Evolutionary conservation across 35 echinoderm and acorn worm species (phyloP).

Genomic region (Ophioderma brevispina): DNA sequence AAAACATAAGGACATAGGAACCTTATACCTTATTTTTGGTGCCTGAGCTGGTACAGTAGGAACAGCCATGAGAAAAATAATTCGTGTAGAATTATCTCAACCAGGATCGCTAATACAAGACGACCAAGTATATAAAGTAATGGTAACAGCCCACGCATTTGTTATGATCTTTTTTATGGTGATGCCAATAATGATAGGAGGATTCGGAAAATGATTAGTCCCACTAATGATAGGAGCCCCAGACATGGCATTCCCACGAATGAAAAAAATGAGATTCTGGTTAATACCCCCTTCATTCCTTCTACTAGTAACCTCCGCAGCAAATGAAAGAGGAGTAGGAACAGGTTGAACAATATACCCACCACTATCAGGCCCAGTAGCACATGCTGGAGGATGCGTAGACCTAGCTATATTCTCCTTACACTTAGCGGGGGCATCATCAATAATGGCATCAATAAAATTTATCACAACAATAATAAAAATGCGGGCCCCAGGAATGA

Average conservation of each 20-base stretch:
- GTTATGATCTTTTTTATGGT: slow-evolving; percentile 91
- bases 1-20: slow-evolving; percentile 88
- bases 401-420: slow-evolving; percentile 78
- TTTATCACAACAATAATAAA: slow-evolving; percentile 82
- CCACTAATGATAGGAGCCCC: slow-evolving; percentile 80
- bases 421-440: slow-evolving; percentile 68
- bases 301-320: slow-evolving; percentile 57
- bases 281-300: slow-evolving; percentile 73
- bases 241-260: slow-evolving; percentile 85
- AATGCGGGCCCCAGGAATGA: slow-evolving; percentile 59
- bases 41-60: slow-evolving; percentile 73
- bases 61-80: slow-evolving; percentile 71
- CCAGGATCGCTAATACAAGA: slow-evolving; percentile 67
- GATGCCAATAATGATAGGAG: slow-evolving; percentile 86
- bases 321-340: slow-evolving; percentile 70
- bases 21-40: slow-evolving; percentile 66
- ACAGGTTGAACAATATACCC: slow-evolving; percentile 75
- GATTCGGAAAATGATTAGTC: slow-evolving; percentile 76
- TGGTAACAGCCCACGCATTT: slow-evolving; percentile 74
- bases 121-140: slow-evolving; percentile 79
- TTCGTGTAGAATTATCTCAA: slow-evolving; percentile 64
- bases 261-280: slow-evolving; percentile 89
- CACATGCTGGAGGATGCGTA: slow-evolving; percentile 64
- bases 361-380: slow-evolving; percentile 54
- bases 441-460: slow-evolving; percentile 81